Percentiles rank a stretch among this genome's conserved stretches.
phyloP scores from a whole-genome alignment of 2,888 invertebrate genomes.

The Aquatica leii region DNA sequence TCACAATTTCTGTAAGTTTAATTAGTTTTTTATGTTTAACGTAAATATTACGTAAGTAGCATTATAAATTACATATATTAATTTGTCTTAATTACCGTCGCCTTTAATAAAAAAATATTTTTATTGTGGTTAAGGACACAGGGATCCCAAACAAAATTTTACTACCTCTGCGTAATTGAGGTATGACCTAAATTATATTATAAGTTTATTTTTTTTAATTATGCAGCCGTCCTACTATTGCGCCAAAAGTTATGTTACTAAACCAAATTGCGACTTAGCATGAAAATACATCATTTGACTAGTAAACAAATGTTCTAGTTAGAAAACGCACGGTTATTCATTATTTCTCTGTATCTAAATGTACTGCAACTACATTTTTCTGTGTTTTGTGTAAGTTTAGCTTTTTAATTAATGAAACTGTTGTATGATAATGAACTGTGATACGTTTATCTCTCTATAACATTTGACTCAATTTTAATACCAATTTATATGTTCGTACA shows the following conservation, averaged over 20 bases:
- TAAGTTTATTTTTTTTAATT: slow-evolving; percentile 18
- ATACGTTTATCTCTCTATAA: neutral
- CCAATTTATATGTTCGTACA: too few relatives aligned
- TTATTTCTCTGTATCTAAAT: neutral
- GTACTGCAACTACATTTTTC: neutral
- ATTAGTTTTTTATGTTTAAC: slow-evolving; percentile 20
- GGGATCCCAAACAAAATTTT: slow-evolving; percentile 6
- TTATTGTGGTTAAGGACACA: slow-evolving; percentile 6
- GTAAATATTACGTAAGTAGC: slow-evolving; percentile 31
- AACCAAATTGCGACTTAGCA: slow-evolving; percentile 19
- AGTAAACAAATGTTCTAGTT: slow-evolving; percentile 16
- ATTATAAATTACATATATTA: slow-evolving; percentile 21
- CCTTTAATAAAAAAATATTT: slow-evolving; percentile 18
- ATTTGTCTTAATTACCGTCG: slow-evolving; percentile 18
- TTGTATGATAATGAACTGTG: neutral
- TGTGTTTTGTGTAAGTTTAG: neutral
- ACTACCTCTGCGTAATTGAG: slow-evolving; percentile 12
- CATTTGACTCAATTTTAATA: neutral
- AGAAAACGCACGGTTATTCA: slow-evolving; percentile 8
- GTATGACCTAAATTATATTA: slow-evolving; percentile 9
- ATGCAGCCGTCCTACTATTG: slow-evolving; percentile 29
- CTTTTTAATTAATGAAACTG: neutral
- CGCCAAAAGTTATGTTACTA: slow-evolving; percentile 20
- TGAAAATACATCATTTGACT: slow-evolving; percentile 12
- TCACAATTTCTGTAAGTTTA: slow-evolving; percentile 17